Evolutionary conservation across 2,797 vertebrate species (phyloP), one percentile per base, ranked within the genome.

Genomic region (Sus cebifrons): DNA sequence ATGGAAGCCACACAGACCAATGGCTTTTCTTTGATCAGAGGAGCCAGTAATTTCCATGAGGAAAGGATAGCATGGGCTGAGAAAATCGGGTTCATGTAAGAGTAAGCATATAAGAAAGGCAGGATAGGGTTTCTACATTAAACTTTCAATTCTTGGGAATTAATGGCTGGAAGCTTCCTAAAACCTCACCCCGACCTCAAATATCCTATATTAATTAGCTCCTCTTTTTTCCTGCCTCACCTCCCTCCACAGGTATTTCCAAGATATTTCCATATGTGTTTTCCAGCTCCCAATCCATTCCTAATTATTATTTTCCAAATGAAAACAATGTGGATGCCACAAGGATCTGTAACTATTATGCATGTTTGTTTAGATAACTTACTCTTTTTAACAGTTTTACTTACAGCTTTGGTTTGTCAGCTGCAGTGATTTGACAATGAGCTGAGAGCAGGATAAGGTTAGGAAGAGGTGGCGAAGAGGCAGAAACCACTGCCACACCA

Each of bases 291-390:
- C 60, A 96, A 27, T 58, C 18, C 25, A 92, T 18, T 77, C 49
- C 27, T 32, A 81, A 20, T 67, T 25, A 94, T 62, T 70, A 60
- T 52, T 96, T 96, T 29, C 64, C 60, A 91, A 91, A 52, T 81
- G 54, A 81, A 86, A 87, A 82, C 8, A 84, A 40, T 67, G 82
- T 20, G 65, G 60, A 83, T 92, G 73, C 4, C 32, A 86, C 67
- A 78, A 67, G 89, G 56, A 68, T 58, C 52, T 71, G 25, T 21
- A 73, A 64, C 52, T 44, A 79, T 44, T 67, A 84, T n/a, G 36
- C 17, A 58, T 68, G 0, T 83, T 78, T 87, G n/a, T 67, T 96
- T 83, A 49, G 29, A 85, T 52, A 56, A 81, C 14, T 85, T 81
- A 71, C 5, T 86, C 71, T 90, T 60, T 90, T 60, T 90, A 81